Conservation (phyloP, 2,888 invertebrate genomes). For the Dolichomitus sp. region DNA sequence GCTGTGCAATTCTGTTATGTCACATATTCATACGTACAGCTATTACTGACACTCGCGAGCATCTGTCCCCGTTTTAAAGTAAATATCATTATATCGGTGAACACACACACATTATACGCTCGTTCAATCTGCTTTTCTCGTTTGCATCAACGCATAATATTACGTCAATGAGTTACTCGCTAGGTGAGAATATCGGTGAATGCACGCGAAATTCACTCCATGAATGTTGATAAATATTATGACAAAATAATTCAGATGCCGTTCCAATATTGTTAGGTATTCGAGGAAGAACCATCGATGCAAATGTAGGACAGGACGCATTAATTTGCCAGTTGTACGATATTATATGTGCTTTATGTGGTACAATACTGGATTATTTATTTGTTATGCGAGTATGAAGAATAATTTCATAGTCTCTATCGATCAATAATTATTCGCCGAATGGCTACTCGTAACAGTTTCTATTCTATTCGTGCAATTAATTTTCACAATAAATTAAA, state of each 20-base stretch:
- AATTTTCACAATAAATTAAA: neutral
- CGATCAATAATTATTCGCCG: neutral
- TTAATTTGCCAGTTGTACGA: neutral
- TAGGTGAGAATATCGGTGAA: constrained; percentile 2
- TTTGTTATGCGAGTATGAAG: no score
- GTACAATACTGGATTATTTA: no score
- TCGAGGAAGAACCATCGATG: neutral
- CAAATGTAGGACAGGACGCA: neutral
- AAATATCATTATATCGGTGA: constrained; percentile 53
- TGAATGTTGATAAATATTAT: neutral
- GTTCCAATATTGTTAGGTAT: neutral
- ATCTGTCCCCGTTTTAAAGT: constrained; percentile 40
- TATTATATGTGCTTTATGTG: no score
- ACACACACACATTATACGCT: constrained; percentile 39
- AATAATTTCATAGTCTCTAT: neutral
- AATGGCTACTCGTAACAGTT: neutral
- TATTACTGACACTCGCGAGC: neutral
- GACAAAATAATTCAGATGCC: neutral
- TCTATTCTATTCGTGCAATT: neutral
- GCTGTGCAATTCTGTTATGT: constrained; percentile 52
- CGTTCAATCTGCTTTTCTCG: constrained; percentile 9
- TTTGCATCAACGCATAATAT: constrained; percentile 43
- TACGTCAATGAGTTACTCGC: constrained; percentile 25
- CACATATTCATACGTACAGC: constrained; percentile 14
- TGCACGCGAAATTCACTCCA: neutral